Conservation (phyloP, 2,113 vertebrate genomes). For the Thamnaconus septentrionalis region DNA sequence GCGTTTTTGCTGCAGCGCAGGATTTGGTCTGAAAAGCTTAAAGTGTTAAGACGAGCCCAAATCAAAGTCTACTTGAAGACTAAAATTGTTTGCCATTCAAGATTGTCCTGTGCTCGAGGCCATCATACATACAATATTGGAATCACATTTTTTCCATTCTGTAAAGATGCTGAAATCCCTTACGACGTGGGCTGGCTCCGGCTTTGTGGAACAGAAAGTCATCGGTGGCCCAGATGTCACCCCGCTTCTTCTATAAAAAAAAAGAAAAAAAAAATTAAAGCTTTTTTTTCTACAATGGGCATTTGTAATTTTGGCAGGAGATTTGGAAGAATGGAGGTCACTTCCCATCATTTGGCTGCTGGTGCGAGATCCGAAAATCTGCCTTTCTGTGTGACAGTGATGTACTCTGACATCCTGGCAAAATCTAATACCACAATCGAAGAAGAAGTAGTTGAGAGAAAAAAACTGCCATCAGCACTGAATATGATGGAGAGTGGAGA, state of each 20-base stretch:
- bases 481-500: conserved; percentile 22
- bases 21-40: no score
- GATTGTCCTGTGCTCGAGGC: no score
- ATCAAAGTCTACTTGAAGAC: no score
- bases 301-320: neutral
- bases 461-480: conserved; percentile 4
- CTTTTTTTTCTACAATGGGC: neutral
- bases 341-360: conserved; percentile 3
- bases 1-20: no score
- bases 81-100: no score
- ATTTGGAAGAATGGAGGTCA: neutral
- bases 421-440: conserved; percentile 19
- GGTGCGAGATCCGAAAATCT: conserved; percentile 27
- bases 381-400: conserved; percentile 4
- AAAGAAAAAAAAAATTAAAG: neutral
- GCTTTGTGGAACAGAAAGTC: no score
- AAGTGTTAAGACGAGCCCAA: no score
- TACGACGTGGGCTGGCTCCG: no score
- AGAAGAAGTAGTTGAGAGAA: conserved; percentile 4
- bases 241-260: neutral
- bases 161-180: no score
- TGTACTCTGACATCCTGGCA: conserved; percentile 16
- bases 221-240: neutral
- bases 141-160: no score
- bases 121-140: no score